Evolutionary conservation across 2,888 invertebrate species (phyloP).

Genomic region (Mechanitis mazaeus): DNA sequence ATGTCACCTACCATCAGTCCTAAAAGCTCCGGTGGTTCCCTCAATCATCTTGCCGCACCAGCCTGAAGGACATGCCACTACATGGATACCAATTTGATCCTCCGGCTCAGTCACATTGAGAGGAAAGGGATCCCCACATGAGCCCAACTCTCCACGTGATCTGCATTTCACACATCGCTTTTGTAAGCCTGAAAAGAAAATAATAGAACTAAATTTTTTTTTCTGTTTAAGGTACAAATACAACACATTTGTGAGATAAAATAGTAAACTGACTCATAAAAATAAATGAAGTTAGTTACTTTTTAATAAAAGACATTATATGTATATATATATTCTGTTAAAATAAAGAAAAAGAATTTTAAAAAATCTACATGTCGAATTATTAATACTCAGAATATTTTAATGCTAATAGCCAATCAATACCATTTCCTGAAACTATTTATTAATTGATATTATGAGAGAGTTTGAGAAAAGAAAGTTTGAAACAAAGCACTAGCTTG

Average conservation of each 20-base stretch:
- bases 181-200: conserved; percentile 75
- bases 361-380: too few relatives aligned
- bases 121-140: conserved; percentile 91
- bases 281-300: too few relatives aligned
- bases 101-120: conserved; percentile 86
- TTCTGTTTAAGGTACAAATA: too few relatives aligned
- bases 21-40: conserved; percentile 82
- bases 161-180: conserved; percentile 89
- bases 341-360: not conserved
- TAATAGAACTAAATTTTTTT: too few relatives aligned
- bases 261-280: too few relatives aligned
- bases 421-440: not conserved
- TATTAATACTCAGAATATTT: too few relatives aligned
- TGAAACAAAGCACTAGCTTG: not conserved
- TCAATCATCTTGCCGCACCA: conserved; percentile 96
- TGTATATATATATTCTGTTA: too few relatives aligned
- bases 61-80: conserved; percentile 89
- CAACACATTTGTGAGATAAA: too few relatives aligned
- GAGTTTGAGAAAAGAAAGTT: not conserved
- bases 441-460: not conserved
- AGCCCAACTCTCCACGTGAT: conserved; percentile 90
- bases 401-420: not conserved
- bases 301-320: too few relatives aligned
- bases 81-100: conserved; percentile 82
- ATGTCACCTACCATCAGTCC: conserved; percentile 82